phyloP scores from a whole-genome alignment of 2,888 invertebrate species.

The Pristionchus fissidentatus region DNA sequence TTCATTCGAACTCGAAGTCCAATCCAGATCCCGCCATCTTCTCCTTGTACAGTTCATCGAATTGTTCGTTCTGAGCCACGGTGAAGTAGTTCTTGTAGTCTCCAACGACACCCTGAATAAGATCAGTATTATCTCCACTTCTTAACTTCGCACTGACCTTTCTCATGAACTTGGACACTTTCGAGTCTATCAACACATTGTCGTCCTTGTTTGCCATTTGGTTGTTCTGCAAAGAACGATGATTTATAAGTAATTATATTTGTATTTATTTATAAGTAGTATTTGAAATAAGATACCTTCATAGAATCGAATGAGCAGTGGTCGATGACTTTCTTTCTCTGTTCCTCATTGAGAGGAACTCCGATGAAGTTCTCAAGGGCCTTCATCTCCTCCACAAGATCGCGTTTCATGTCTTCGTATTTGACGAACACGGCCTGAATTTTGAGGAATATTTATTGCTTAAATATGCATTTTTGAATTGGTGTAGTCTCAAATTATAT shows the following conservation, averaged over 20 bases:
- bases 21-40: constrained; percentile 57
- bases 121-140: no score
- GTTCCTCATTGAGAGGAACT: constrained; percentile 79
- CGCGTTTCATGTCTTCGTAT: constrained; percentile 78
- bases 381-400: constrained; percentile 82
- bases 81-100: constrained; percentile 88
- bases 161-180: constrained; percentile 64
- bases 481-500: no score
- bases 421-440: no score
- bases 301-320: constrained; percentile 86
- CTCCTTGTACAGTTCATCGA: constrained; percentile 80
- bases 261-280: neutral
- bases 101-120: constrained; percentile 80
- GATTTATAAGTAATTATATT: no score
- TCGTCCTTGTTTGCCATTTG: constrained; percentile 82
- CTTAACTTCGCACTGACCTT: constrained; percentile 55
- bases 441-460: no score
- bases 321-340: constrained; percentile 81
- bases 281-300: constrained; percentile 76
- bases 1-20: constrained; percentile 51
- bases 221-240: constrained; percentile 87
- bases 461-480: no score
- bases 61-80: constrained; percentile 82
- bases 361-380: constrained; percentile 85
- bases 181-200: constrained; percentile 60